Evolutionary conservation across 2,113 vertebrate species (phyloP).

Genomic region (Triplophysa tibetana): DNA sequence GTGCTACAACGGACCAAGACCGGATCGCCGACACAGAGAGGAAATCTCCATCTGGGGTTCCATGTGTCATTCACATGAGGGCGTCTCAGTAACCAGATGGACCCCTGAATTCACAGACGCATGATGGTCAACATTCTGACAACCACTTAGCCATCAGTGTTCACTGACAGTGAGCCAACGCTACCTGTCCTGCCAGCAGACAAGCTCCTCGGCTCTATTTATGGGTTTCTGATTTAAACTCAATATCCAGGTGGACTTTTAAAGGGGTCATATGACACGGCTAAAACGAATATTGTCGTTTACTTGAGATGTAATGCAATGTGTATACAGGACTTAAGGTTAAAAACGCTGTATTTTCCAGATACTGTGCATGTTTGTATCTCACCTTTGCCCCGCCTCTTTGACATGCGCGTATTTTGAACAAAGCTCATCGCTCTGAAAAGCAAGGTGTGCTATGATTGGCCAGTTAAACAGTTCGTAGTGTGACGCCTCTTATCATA

Average conservation of each 20-base stretch:
- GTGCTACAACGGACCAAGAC: conserved; percentile 23
- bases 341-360: no score
- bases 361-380: no score
- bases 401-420: no score
- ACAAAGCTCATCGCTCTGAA: no score
- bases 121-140: conserved; percentile 37
- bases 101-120: conserved; percentile 39
- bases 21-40: conserved; percentile 28
- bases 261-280: no score
- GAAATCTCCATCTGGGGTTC: conserved; percentile 52
- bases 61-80: conserved; percentile 55
- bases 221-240: conserved; percentile 10
- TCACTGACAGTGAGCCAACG: conserved; percentile 9
- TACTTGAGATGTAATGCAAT: no score
- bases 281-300: no score
- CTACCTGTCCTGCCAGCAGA: background rate
- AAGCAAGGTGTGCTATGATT: no score
- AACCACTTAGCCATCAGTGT: conserved; percentile 32
- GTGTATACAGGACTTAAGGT: no score
- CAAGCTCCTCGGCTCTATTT: conserved; percentile 22
- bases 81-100: conserved; percentile 50
- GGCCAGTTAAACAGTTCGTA: no score
- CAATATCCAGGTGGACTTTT: conserved; percentile 48
- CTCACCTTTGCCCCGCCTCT: no score
- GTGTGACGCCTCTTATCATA: no score